These are phyloP conservation scores for Ageneiosus marmoratus DNA, from an alignment of 2,113 vertebrate genomes.

Conservation along the genomic window DNA sequence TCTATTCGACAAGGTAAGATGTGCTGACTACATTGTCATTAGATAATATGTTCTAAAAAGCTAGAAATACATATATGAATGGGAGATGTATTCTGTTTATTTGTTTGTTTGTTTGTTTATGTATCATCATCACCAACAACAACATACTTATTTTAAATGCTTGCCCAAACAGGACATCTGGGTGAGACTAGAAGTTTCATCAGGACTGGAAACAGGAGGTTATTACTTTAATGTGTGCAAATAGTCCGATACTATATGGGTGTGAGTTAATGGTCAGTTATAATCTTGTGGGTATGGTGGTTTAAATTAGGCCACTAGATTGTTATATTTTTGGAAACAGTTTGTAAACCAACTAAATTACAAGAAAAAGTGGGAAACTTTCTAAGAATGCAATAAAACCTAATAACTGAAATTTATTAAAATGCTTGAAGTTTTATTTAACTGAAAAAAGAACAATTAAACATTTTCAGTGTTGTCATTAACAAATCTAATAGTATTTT, in stretches of 20 bases:
- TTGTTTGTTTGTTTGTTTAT: background rate
- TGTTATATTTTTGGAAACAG: background rate
- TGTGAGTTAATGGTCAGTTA: no score
- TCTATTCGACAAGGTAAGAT: constrained; percentile 90
- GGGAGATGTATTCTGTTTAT: background rate
- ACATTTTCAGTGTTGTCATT: no score
- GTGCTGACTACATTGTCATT: background rate
- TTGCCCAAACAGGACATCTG: background rate
- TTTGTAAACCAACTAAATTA: background rate
- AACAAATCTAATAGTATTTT: no score
- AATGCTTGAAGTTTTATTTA: no score
- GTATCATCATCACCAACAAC: background rate
- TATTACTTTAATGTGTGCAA: background rate
- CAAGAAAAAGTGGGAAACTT: no score
- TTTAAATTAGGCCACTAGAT: background rate
- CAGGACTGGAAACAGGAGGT: background rate
- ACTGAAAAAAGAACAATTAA: no score
- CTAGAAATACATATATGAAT: background rate
- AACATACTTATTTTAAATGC: background rate
- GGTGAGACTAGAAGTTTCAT: background rate
- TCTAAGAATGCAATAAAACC: no score
- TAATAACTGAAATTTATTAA: no score
- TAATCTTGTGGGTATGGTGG: background rate
- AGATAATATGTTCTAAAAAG: background rate
- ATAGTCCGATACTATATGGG: no score